Evolutionary conservation across 2,888 invertebrate species (phyloP).

Genomic region (Cataglyphis altisquamis): DNA sequence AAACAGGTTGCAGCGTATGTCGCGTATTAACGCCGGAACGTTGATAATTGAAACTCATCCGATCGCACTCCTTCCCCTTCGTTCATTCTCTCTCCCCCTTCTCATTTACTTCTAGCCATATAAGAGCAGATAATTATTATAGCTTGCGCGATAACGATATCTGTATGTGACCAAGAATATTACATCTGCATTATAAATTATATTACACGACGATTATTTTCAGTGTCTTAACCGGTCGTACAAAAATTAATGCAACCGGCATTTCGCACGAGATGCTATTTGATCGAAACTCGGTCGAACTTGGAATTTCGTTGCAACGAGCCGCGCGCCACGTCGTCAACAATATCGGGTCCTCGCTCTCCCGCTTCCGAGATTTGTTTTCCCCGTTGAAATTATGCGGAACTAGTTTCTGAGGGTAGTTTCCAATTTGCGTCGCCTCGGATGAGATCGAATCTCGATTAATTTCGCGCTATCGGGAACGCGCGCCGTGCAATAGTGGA

Average conservation of each 20-base stretch:
- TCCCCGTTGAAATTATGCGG: constrained; percentile 82
- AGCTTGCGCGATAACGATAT: background rate
- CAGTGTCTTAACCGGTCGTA: background rate
- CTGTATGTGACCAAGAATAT: background rate
- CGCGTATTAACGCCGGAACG: constrained; percentile 18
- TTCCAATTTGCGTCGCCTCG: constrained; percentile 82
- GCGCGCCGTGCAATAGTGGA: constrained; percentile 60
- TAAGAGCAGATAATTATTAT: constrained; percentile 21
- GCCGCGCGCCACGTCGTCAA: constrained; percentile 24
- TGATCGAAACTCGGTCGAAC: constrained; percentile 19
- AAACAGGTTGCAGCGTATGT: constrained; percentile 8
- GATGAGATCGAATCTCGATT: constrained; percentile 82
- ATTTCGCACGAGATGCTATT: background rate
- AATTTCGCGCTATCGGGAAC: constrained; percentile 76
- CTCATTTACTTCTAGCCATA: background rate
- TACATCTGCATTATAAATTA: background rate
- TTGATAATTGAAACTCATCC: constrained; percentile 17
- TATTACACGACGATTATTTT: constrained; percentile 54
- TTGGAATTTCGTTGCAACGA: constrained; percentile 33
- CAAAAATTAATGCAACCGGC: constrained; percentile 11
- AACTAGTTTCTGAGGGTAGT: constrained; percentile 83
- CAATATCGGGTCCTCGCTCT: constrained; percentile 61
- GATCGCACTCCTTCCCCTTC: constrained; percentile 14
- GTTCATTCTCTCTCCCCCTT: background rate
- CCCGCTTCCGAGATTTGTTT: constrained; percentile 78